Evolutionary conservation across 1,140 invertebrate genomes (phyloP).

Genomic region (Paraescarpia echinospica): DNA sequence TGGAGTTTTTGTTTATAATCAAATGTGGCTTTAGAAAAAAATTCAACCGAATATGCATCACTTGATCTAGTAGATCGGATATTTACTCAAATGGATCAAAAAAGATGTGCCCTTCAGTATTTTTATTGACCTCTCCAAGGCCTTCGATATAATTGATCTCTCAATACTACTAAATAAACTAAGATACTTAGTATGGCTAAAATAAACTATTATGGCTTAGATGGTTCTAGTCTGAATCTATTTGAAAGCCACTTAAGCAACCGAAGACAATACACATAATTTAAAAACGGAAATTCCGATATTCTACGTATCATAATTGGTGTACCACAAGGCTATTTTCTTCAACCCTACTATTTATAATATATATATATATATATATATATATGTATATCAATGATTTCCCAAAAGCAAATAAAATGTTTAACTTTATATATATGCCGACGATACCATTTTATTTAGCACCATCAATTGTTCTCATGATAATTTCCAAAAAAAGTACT

Average conservation of each 20-base stretch:
- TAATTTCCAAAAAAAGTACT: neutral
- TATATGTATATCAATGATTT: neutral
- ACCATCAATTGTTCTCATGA: neutral
- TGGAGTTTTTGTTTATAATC: neutral
- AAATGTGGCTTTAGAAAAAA: neutral
- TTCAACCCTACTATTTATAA: neutral
- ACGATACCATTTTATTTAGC: neutral
- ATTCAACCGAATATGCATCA: neutral
- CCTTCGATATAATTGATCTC: neutral
- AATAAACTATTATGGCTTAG: neutral
- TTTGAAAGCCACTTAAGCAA: neutral
- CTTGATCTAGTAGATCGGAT: neutral
- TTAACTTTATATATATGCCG: neutral
- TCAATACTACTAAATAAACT: neutral
- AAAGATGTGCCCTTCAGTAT: neutral
- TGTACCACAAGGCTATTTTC: neutral
- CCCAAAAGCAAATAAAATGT: neutral
- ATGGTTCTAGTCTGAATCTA: neutral
- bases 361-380: no score
- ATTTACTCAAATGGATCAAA: neutral
- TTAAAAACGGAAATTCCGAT: neutral
- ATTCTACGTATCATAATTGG: neutral
- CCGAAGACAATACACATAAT: neutral
- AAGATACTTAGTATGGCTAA: no score
- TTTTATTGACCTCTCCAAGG: neutral